Evolutionary conservation across 2,888 invertebrate species (phyloP).

Genomic region (Acronicta alni): DNA sequence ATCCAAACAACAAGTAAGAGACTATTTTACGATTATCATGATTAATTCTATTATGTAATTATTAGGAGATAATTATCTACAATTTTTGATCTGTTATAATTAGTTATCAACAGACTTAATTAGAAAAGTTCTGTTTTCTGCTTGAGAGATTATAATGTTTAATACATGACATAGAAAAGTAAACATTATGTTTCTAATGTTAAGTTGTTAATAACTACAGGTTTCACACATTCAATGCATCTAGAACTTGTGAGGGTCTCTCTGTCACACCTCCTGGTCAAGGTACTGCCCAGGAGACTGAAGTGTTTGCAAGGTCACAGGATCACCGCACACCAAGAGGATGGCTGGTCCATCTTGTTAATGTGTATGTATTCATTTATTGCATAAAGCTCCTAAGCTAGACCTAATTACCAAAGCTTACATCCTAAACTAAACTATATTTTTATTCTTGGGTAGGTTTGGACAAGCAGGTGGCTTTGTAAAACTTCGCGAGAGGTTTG

Average conservation of each 20-base stretch:
- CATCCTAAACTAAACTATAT: not conserved
- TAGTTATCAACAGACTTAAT: too few relatives aligned
- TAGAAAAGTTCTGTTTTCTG: too few relatives aligned
- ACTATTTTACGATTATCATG: conserved; percentile 25
- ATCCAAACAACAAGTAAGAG: conserved; percentile 97
- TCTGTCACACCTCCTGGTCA: conserved; percentile 86
- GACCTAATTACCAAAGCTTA: not conserved
- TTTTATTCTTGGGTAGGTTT: conserved; percentile 88
- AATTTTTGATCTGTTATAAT: too few relatives aligned
- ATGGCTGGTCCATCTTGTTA: conserved; percentile 98
- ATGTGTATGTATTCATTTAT: conserved; percentile 87
- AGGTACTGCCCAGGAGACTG: conserved; percentile 79
- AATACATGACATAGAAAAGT: too few relatives aligned
- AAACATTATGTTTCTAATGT: not conserved
- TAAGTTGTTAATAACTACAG: conserved; percentile 75
- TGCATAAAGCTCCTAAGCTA: not conserved
- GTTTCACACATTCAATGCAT: conserved; percentile 96
- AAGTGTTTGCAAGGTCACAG: conserved; percentile 91
- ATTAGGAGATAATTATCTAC: too few relatives aligned
- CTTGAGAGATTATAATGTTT: too few relatives aligned
- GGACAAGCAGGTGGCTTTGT: conserved; percentile 97
- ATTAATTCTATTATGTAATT: not conserved
- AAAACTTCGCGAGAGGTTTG: conserved; percentile 94
- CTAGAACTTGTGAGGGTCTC: conserved; percentile 92
- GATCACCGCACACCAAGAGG: conserved; percentile 97